Evolutionary conservation across 1,140 invertebrate genomes (phyloP).

Genomic region (Hylyphantes graminicola): DNA sequence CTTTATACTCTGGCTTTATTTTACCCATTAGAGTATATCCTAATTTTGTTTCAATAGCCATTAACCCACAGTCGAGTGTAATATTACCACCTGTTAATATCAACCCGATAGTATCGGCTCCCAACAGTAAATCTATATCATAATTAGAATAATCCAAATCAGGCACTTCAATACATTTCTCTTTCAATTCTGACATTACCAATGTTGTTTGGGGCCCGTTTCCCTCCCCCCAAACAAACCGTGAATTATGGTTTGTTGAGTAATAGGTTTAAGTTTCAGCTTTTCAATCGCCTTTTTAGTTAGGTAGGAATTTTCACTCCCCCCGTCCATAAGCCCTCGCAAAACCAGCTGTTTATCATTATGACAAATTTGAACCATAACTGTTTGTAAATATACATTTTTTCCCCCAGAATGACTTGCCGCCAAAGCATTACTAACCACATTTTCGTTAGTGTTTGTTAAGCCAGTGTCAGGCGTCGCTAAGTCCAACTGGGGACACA

Average conservation of each 20-base stretch:
- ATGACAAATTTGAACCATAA: neutral
- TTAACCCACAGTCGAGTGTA: neutral
- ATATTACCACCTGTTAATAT: neutral
- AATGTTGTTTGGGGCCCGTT: neutral
- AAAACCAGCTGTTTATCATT: neutral
- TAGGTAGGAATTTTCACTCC: neutral
- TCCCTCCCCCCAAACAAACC: neutral
- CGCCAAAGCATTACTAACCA: neutral
- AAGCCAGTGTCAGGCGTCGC: neutral
- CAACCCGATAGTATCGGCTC: too few species aligned
- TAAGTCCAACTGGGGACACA: neutral
- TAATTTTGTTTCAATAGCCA: neutral
- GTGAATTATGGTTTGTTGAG: neutral
- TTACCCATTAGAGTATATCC: neutral
- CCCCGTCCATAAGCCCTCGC: neutral
- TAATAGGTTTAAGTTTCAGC: neutral
- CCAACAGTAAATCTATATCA: neutral
- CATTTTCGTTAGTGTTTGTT: neutral
- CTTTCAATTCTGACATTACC: neutral
- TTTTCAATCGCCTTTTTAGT: neutral
- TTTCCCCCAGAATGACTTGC: too few species aligned
- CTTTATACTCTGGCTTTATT: neutral
- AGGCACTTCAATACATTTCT: neutral
- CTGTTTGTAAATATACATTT: neutral
- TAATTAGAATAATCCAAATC: neutral